These are phyloP conservation scores for Actenoides lindsayi DNA, from an alignment of 2,113 vertebrate species.

Conservation along the genomic window DNA sequence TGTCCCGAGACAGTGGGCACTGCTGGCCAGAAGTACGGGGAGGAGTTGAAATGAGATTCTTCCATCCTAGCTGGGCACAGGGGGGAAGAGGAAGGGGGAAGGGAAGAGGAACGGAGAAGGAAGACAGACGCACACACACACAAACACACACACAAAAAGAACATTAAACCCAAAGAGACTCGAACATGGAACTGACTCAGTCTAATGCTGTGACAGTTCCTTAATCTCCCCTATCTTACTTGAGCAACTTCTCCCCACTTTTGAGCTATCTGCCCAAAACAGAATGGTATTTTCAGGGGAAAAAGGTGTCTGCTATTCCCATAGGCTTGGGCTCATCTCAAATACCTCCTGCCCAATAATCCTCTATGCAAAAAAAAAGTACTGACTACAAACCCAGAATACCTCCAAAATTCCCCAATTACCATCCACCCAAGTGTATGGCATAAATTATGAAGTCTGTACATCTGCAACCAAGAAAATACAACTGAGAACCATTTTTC, in stretches of 20 bases:
- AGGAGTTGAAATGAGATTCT: slow-evolving; percentile 99
- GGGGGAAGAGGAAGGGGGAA: slow-evolving; percentile 50
- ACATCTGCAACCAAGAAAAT: slow-evolving; percentile 12
- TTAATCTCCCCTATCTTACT: background rate
- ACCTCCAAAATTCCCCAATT: background rate
- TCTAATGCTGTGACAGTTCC: slow-evolving; percentile 35
- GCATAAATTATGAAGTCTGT: background rate
- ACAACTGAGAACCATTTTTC: background rate
- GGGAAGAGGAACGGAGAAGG: slow-evolving; percentile 18
- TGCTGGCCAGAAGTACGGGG: slow-evolving; percentile 97
- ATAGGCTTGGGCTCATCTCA: background rate
- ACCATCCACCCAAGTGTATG: background rate
- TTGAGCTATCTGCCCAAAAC: background rate
- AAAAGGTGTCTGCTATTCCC: background rate
- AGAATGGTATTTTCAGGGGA: background rate
- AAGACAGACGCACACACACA: slow-evolving; percentile 13
- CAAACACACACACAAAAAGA: slow-evolving; percentile 14
- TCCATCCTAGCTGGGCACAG: slow-evolving; percentile 93
- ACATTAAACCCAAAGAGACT: slow-evolving; percentile 5
- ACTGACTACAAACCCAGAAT: background rate
- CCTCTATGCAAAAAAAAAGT: background rate
- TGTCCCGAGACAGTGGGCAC: slow-evolving; percentile 93
- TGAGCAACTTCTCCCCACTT: background rate
- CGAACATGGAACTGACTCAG: slow-evolving; percentile 45
- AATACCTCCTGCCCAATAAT: background rate